phyloP scores from a whole-genome alignment of 2,888 invertebrate species.

The Notodonta ziczac region DNA sequence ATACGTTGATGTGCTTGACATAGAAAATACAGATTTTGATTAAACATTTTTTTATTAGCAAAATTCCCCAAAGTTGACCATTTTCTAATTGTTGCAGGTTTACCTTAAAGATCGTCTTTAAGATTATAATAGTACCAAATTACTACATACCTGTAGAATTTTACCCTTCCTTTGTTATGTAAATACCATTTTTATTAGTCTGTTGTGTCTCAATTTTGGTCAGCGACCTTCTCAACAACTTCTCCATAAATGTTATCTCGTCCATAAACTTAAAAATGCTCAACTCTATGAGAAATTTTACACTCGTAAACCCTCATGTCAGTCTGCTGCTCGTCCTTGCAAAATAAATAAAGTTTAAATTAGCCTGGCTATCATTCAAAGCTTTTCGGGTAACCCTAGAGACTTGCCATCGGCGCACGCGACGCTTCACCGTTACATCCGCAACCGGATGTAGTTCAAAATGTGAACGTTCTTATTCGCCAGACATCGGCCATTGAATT shows the following conservation, averaged over 20 bases:
- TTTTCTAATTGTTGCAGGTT: not conserved
- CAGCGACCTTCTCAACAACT: no score
- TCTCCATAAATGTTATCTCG: no score
- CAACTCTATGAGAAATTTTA: no score
- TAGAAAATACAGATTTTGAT: not conserved
- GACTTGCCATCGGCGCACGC: slow-evolving; percentile 48
- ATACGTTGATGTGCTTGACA: not conserved
- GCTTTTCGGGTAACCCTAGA: slow-evolving; percentile 14
- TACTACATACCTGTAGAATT: not conserved
- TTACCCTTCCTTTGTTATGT: not conserved
- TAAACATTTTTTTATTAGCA: no score
- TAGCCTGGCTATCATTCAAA: not conserved
- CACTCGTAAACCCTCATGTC: no score
- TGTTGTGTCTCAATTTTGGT: not conserved
- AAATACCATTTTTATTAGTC: not conserved
- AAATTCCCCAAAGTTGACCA: not conserved
- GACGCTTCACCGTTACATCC: slow-evolving; percentile 68
- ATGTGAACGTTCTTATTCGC: slow-evolving; percentile 41
- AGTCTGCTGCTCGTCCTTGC: not conserved
- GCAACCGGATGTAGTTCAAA: slow-evolving; percentile 48
- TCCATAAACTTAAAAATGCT: no score
- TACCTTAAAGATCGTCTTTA: not conserved
- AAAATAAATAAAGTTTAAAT: not conserved
- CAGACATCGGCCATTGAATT: slow-evolving; percentile 21
- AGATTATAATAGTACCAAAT: not conserved